Conservation (phyloP, 2,113 vertebrate species). For the Macaca mulatta region DNA sequence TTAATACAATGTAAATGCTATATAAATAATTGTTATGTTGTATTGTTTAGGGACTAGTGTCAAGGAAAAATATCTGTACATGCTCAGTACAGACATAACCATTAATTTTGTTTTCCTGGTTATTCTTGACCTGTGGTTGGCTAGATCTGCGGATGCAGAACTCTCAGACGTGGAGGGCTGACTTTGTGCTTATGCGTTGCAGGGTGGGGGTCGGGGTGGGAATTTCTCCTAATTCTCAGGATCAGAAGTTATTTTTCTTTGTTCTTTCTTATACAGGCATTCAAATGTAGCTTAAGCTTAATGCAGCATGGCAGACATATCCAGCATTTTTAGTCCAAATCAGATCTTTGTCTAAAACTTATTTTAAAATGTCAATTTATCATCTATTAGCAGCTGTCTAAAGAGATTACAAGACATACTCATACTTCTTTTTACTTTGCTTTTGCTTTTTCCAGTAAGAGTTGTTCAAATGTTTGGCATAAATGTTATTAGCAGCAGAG, state of each 20-base stretch:
- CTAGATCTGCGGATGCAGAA: background rate
- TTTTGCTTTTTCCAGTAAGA: slow-evolving; percentile 24
- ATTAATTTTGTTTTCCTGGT: background rate
- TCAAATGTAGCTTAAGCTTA: background rate
- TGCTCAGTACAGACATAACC: background rate
- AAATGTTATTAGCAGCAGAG: slow-evolving; percentile 14
- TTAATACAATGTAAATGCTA: background rate
- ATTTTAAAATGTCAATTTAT: slow-evolving; percentile 16
- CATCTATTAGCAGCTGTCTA: background rate
- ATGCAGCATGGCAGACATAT: background rate
- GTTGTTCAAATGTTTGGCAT: background rate
- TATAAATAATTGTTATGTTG: background rate
- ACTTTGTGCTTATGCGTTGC: background rate
- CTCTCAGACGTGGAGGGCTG: background rate
- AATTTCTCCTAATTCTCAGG: background rate
- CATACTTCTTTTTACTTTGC: background rate
- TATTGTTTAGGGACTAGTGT: background rate
- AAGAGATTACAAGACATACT: background rate
- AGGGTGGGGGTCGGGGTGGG: accelerated
- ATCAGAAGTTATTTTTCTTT: background rate
- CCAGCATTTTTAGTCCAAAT: background rate
- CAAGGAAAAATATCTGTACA: background rate
- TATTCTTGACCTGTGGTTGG: background rate
- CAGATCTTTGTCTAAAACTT: background rate
- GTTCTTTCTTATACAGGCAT: background rate